Conservation (phyloP, 2,113 vertebrate genomes). For the Callionymus lyra region DNA sequence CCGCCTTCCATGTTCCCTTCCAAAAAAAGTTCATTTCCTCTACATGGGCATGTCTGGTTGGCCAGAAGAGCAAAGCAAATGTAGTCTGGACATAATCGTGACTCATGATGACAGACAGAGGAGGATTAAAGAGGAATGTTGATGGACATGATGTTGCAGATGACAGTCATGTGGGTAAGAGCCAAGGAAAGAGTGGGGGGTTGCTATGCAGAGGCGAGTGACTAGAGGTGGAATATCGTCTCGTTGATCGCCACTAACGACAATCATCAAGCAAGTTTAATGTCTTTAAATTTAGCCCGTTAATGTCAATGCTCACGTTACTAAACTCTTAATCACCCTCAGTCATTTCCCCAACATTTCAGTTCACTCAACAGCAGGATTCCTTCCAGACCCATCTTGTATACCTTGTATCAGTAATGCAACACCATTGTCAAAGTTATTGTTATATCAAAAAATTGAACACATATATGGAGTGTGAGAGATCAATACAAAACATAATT, state of each 20-base stretch:
- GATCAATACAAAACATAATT: no score
- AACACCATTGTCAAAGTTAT: slow-evolving; percentile 53
- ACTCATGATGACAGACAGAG: slow-evolving; percentile 50
- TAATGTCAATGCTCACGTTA: no score
- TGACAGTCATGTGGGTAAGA: slow-evolving; percentile 20
- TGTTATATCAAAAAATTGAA: no score
- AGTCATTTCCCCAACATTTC: no score
- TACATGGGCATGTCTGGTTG: slow-evolving; percentile 36
- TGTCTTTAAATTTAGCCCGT: no score
- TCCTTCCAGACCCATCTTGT: no score
- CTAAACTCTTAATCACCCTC: no score
- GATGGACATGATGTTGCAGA: slow-evolving; percentile 38
- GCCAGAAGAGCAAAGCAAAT: slow-evolving; percentile 27
- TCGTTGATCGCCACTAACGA: slow-evolving; percentile 8
- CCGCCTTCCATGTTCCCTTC: slow-evolving; percentile 15
- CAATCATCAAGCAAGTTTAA: slow-evolving; percentile 6
- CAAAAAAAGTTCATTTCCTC: slow-evolving; percentile 27
- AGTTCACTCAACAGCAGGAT: no score
- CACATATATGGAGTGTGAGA: no score
- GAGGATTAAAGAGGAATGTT: slow-evolving; percentile 42
- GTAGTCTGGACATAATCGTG: slow-evolving; percentile 29
- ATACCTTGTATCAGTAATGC: slow-evolving; percentile 45
- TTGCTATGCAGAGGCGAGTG: slow-evolving; percentile 1
- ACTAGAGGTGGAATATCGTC: slow-evolving; percentile 17
- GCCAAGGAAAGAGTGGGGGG: slow-evolving; percentile 1